Base-by-base conservation (phyloP, 2,113 vertebrate genomes). In the Cygnus buccinator region DNA sequence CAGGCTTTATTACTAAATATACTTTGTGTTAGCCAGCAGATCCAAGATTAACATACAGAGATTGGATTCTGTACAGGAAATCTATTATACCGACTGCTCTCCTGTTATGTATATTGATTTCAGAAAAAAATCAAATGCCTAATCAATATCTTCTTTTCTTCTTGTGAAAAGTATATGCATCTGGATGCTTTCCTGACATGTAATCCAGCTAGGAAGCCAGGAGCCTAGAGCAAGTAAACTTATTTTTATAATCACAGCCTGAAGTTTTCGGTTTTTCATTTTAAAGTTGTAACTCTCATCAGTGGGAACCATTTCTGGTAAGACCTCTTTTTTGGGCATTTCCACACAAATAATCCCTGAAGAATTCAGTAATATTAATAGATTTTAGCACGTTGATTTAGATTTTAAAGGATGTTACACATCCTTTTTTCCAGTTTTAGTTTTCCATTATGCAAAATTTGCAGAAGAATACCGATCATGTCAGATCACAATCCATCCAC, bases 31-130 rank as follows among this genome's bases (percentile, higher is more conserved):
- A 88, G 28, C 88, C 90, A 80, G 2, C 71, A 92, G 63, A 82
- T 87, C 82, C 92, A 92, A 94, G 90, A 90, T 94, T 83, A 94
- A 92, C 75, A 92, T 26, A 73, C 79, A 90, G 92, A 55, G 23
- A 86, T 41, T 86, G 88, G 79, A 90, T 31, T 77, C 67, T 48
- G 33, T n/a, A 81, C 80, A 91, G 89, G 46, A 94, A 84, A 84
- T 84, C 84, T 66, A 59, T 90, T 52, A 23, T 11, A 71, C 52
- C 37, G 48, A 79, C 77, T 72, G 91, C 70, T 86, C 57, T 90
- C 68, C 21, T 84, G 50, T 72, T 39, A 62, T 20, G 11, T 25
- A 28, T 33, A 59, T 35, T 81, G 87, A 92, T 78, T 90, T 74
- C 91, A 82, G 73, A 94, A 94, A 75, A 20, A 48, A 50, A 91